Conservation (phyloP, 35 echinoderm and acorn worm genomes). For the Lytechinus pictus region DNA sequence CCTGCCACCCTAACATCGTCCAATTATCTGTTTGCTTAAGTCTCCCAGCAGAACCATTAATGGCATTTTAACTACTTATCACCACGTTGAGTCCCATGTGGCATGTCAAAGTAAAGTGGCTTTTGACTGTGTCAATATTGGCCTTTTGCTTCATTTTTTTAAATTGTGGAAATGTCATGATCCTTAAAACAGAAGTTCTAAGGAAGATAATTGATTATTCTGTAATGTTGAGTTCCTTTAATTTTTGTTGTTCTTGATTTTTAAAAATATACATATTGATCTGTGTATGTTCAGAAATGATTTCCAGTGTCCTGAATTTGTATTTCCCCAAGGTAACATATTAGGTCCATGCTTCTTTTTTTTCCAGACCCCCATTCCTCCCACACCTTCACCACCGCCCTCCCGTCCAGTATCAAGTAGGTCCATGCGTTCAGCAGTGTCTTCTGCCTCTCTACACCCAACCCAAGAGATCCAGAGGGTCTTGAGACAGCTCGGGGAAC, state of each 20-base stretch:
- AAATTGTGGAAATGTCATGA: not conserved
- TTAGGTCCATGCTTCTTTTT: not conserved
- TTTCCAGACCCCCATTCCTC: conserved; percentile 79
- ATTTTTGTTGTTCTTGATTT: too few relatives aligned
- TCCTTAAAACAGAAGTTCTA: too few relatives aligned
- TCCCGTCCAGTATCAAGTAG: conserved; percentile 62
- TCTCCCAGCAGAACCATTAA: not conserved
- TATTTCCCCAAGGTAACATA: not conserved
- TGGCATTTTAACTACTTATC: not conserved
- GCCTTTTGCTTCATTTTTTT: not conserved
- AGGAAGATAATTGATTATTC: too few relatives aligned
- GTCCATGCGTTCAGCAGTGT: conserved; percentile 56
- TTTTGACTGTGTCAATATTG: not conserved
- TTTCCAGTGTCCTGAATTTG: not conserved
- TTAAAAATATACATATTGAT: too few relatives aligned
- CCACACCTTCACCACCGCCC: conserved; percentile 58
- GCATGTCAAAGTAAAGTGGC: not conserved
- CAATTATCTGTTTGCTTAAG: not conserved
- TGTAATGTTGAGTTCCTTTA: too few relatives aligned
- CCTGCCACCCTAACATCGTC: not conserved
- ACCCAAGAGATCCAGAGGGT: conserved; percentile 88
- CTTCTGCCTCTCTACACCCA: conserved; percentile 57
- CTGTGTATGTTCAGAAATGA: too few relatives aligned
- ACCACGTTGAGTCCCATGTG: not conserved
- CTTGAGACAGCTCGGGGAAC: conserved; percentile 84